Conservation (phyloP, 2,888 invertebrate species). For the Microctonus hyperodae region DNA sequence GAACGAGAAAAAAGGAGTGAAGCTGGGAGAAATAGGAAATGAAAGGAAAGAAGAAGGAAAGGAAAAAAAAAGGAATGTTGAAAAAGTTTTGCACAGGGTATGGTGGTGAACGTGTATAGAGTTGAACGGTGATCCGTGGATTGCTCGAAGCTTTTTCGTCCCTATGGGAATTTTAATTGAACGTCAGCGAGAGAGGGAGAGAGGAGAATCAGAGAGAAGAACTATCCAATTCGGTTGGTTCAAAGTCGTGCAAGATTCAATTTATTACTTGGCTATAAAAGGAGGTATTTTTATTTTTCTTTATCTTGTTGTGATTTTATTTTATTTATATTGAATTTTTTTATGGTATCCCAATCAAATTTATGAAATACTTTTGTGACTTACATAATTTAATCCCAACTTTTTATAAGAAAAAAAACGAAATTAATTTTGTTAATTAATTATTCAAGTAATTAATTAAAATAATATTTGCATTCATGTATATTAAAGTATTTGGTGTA, state of each 20-base stretch:
- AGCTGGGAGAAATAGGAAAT: constrained; percentile 6
- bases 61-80: constrained; percentile 4
- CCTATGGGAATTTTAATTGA: constrained; percentile 34
- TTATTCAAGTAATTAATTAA: too few relatives aligned
- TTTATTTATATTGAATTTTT: neutral
- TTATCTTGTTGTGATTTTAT: neutral
- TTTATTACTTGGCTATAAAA: constrained; percentile 26
- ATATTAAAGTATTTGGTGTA: too few relatives aligned
- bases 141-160: constrained; percentile 28
- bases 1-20: neutral
- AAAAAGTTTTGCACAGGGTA: constrained; percentile 20
- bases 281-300: constrained; percentile 4
- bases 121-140: constrained; percentile 27
- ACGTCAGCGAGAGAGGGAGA: constrained; percentile 24
- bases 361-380: neutral
- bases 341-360: neutral
- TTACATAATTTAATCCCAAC: neutral
- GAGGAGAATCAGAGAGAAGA: constrained; percentile 5
- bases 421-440: neutral
- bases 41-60: constrained; percentile 5
- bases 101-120: constrained; percentile 20
- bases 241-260: constrained; percentile 32
- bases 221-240: constrained; percentile 26
- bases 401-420: neutral
- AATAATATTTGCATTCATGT: too few relatives aligned